Evolutionary conservation across 2,113 vertebrate species (phyloP).

Genomic region (Oreochromis tanganicae): DNA sequence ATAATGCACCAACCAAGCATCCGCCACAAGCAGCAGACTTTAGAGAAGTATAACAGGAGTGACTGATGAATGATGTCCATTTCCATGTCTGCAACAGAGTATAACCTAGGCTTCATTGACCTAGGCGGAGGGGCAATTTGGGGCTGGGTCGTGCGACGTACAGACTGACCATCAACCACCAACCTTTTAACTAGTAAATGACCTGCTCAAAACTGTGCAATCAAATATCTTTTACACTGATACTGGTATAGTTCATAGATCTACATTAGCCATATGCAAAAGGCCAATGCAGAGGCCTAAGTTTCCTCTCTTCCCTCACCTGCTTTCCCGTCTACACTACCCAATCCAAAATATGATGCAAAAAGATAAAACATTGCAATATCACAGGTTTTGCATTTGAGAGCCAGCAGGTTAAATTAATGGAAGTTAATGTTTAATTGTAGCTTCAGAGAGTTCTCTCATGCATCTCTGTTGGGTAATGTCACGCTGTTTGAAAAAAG

Average conservation of each 20-base stretch:
- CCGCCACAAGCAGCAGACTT: not conserved
- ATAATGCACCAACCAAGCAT: not conserved
- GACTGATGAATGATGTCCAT: not conserved
- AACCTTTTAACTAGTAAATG: not conserved
- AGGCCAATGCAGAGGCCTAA: not conserved
- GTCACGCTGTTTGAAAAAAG: not conserved
- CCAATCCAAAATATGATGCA: not conserved
- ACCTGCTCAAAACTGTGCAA: not conserved
- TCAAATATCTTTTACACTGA: not conserved
- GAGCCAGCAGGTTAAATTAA: not conserved
- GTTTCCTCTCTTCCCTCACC: not conserved
- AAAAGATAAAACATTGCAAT: not conserved
- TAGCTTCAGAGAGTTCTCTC: not conserved
- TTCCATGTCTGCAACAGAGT: not conserved
- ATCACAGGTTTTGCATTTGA: not conserved
- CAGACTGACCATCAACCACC: not conserved
- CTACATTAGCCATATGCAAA: not conserved
- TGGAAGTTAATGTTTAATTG: not conserved
- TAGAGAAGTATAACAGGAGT: not conserved
- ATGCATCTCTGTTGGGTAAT: not conserved
- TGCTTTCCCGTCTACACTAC: not conserved
- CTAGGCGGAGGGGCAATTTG: not conserved
- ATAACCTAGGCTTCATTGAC: not conserved
- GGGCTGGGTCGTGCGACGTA: not conserved
- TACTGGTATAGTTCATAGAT: not conserved